Evolutionary conservation across 2,888 invertebrate genomes (phyloP), one percentile per base, ranked within the genome.

Genomic region (Actias luna): DNA sequence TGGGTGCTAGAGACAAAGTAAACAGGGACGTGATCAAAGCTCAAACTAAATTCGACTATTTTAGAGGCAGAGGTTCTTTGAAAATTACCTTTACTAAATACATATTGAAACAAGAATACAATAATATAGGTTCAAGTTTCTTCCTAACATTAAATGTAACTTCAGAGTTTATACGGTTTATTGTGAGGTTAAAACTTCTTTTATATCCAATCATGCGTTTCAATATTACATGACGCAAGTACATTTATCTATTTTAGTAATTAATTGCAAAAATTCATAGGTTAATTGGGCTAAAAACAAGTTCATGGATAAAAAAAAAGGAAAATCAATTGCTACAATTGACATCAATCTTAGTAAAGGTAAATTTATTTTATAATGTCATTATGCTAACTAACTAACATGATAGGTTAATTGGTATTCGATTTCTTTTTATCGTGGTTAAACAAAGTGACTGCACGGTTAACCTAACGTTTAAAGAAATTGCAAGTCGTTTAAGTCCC

Each of bases 1-100:
- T 75, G 63, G 62, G 12, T 27, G 60, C 63, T 63, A 62, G 67
- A 74, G 70, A 75, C 65, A 68, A 70, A 71, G 69, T 73, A 70
- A 75, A 72, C 70, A 68, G 68, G 55, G 66, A 66, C 59, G 64
- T 65, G 61, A 68, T 71, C 66, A 66, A 70, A 68, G 67, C 42
- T 59, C 50, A 25, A 64, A 59, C 61, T 59, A 33, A 62, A 58
- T 62, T 36, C 8, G 25, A 39, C 29, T 36, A 1, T 36, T 59
- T 35, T 59, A 18, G 59, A 25, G 10, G 25, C 46, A 50, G n/a
- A 1, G n/a, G 22, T 46, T 5, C 29, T 27, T 16, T 29, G 55
- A 10, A 55, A 29, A 55, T 55, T 29, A 55, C 55, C 46, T 55
- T n/a, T 55, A 7, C 14, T 50, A 22, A 25, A 25, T 22, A 25